phyloP scores from a whole-genome alignment of 2,113 vertebrate genomes.

The Dicaeum eximium region DNA sequence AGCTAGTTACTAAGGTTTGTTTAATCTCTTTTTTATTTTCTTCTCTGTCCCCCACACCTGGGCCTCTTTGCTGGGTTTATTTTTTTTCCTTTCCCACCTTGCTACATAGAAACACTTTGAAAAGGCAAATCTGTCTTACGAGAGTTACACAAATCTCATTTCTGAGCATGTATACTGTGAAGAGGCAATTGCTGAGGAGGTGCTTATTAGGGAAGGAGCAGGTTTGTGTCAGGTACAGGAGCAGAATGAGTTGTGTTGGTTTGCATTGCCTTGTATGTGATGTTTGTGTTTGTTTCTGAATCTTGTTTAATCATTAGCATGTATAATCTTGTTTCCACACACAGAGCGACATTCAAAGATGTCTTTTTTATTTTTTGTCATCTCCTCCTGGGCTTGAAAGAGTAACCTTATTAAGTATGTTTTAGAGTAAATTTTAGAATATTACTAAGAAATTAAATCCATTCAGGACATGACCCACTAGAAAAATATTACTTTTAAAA shows the following conservation, averaged over 20 bases:
- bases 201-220: not conserved
- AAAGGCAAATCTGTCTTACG: not conserved
- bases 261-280: not conserved
- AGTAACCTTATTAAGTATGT: not conserved
- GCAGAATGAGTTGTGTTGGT: not conserved
- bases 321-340: not conserved
- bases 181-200: not conserved
- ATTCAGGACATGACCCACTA: not conserved
- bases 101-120: not conserved
- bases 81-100: not conserved
- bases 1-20: not conserved
- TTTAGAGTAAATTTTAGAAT: not conserved
- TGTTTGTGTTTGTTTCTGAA: not conserved
- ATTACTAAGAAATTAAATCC: not conserved
- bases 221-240: not conserved
- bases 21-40: not conserved
- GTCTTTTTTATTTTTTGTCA: not conserved
- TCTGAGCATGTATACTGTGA: not conserved
- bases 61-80: not conserved
- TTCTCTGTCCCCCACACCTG: not conserved
- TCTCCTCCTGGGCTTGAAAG: not conserved
- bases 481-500: not conserved
- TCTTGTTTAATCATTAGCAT: not conserved
- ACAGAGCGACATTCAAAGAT: fast-evolving
- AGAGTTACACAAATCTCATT: not conserved